Percentiles rank a stretch among this genome's conserved stretches.
These are phyloP conservation scores for Catharus bicknelli DNA, from an alignment of 2,113 vertebrate genomes.

Conservation along the genomic window DNA sequence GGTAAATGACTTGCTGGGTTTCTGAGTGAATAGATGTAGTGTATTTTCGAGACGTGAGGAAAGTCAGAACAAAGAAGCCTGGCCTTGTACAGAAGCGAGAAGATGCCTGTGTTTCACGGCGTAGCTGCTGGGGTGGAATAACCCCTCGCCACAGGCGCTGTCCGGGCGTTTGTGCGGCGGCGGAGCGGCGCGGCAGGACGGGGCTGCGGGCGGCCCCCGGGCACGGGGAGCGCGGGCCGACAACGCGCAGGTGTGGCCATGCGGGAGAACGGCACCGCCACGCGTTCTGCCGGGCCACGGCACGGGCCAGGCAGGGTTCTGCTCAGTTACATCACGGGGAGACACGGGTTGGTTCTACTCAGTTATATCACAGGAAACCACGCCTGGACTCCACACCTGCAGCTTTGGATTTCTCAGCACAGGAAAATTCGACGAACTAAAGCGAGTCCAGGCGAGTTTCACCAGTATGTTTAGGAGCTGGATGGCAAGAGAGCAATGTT, in stretches of 20 bases:
- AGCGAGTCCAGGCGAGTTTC: neutral
- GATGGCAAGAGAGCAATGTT: neutral
- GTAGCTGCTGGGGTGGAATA: neutral
- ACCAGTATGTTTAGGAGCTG: too few species aligned
- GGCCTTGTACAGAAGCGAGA: neutral
- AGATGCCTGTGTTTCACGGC: neutral
- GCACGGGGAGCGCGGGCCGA: neutral
- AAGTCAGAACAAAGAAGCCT: neutral
- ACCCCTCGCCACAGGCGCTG: rapidly evolving
- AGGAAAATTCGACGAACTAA: neutral
- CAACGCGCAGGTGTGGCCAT: neutral
- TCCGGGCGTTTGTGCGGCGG: rapidly evolving
- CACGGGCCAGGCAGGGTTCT: too few species aligned
- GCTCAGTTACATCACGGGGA: neutral
- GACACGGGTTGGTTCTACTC: rapidly evolving
- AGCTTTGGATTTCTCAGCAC: neutral
- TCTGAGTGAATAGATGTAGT: neutral
- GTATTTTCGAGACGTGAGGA: neutral
- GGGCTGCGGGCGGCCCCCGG: too few species aligned
- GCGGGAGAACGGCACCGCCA: rapidly evolving
- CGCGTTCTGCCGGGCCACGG: rapidly evolving
- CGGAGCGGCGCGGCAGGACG: rapidly evolving
- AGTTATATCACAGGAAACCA: rapidly evolving
- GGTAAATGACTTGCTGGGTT: neutral
- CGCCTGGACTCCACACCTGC: too few species aligned